These are phyloP conservation scores for Chaetura pelagica DNA, from an alignment of 2,113 vertebrate genomes.

Conservation along the genomic window DNA sequence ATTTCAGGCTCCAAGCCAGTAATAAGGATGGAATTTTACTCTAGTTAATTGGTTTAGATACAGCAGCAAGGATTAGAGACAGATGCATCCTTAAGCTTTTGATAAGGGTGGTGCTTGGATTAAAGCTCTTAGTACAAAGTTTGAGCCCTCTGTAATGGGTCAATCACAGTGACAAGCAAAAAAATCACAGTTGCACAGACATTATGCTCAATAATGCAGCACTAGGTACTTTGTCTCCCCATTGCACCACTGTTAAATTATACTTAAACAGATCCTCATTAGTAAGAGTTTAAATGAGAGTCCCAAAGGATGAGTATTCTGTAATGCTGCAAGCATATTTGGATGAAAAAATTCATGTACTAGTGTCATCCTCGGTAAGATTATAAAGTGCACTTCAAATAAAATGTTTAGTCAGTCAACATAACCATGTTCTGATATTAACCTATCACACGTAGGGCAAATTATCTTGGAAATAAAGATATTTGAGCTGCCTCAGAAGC, in stretches of 20 bases:
- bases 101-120: neutral
- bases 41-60: conserved; percentile 68
- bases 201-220: neutral
- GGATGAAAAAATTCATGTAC: neutral
- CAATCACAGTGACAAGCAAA: neutral
- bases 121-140: neutral
- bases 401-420: neutral
- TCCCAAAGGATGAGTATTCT: neutral
- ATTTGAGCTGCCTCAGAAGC: neutral
- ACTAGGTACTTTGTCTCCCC: neutral
- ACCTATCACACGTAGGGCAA: neutral
- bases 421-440: neutral
- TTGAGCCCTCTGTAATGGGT: neutral
- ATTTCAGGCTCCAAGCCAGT: conserved; percentile 24
- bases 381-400: neutral
- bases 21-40: conserved; percentile 60
- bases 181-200: fast-evolving
- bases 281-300: neutral
- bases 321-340: neutral
- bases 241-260: neutral
- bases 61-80: conserved; percentile 47
- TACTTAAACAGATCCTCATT: neutral
- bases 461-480: neutral
- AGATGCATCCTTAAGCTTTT: conserved; percentile 45
- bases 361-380: neutral